Evolutionary conservation across 2,888 invertebrate genomes (phyloP), one percentile per base, ranked within the genome.

Genomic region (Oxystoma pomonae): DNA sequence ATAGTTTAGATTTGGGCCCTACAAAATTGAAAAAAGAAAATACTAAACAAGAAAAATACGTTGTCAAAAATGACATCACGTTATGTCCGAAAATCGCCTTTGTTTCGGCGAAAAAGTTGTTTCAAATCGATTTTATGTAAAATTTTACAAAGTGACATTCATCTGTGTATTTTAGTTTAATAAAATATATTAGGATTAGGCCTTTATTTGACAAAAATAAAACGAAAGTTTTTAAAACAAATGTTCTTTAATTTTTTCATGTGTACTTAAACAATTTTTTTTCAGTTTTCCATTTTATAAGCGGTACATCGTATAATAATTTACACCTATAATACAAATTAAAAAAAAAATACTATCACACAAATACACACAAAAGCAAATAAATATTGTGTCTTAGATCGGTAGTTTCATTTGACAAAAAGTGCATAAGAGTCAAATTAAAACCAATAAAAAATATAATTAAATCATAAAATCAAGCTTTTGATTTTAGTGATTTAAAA

Each of bases 301-400:
- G 81, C 82, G 80, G 82, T 83, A 83, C 81, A 82, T 74, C 78
- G 67, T 63, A 67, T 63, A 12, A 80, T 81, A 82, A 81, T 80
- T 83, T 84, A 84, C 83, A 84, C 81, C 83, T 85, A 85, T 84
- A 80, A 82, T 85, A 85, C 84, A 85, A 85, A 85, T 84, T 83
- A 83, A 81, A 71, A 83, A 84, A n/a, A 84, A 84, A 81, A 81
- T 81, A 70, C 77, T 80, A 79, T 79, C 78, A 80, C 79, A 80
- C 77, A 77, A 76, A 77, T 78, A 79, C 79, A 79, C 78, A 80
- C 78, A 77, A 76, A 79, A 78, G 77, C 75, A 76, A 76, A 67
- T 59, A 60, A 61, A 62, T 35, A 35, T 35, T 35, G 35, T 35
- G 35, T 35, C 35, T 7, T 35, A 35, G 35, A 35, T 35, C 35